Evolutionary conservation across 92 coral and sea anemone genomes (phyloP).

Genomic region (Heliopora coerulea): DNA sequence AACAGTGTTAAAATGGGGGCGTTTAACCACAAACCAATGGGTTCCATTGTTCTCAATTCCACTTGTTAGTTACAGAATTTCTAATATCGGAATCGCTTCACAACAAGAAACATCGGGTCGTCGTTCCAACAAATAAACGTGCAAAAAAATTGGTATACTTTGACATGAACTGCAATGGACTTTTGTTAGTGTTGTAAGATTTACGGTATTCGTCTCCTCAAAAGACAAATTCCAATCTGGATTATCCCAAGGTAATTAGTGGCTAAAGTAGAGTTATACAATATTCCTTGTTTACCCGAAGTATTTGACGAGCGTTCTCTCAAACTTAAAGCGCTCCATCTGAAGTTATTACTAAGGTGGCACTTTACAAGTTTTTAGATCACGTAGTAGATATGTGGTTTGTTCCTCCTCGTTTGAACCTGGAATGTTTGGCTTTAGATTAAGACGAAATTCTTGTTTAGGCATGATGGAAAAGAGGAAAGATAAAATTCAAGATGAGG

Average conservation of each 20-base stretch:
- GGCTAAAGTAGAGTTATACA: conserved; percentile 14
- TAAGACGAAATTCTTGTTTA: neutral
- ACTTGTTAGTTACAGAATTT: conserved; percentile 9
- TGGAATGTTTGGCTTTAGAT: no score
- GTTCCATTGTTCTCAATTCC: conserved; percentile 3
- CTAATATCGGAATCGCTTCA: neutral
- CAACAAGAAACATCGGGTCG: no score
- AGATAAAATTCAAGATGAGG: conserved; percentile 52
- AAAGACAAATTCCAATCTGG: conserved; percentile 1
- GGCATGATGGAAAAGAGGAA: neutral
- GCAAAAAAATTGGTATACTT: no score
- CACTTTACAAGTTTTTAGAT: no score
- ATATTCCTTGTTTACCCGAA: conserved; percentile 11
- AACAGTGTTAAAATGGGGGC: conserved; percentile 15
- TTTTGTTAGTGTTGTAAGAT: neutral
- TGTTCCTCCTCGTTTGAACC: no score
- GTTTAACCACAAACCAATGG: conserved; percentile 1
- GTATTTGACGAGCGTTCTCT: neutral
- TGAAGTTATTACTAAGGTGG: no score
- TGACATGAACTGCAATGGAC: no score
- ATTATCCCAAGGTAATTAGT: conserved; percentile 15
- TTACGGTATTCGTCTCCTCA: conserved; percentile 1
- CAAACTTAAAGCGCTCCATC: no score
- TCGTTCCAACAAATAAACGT: no score
- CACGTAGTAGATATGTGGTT: no score